phyloP scores from a whole-genome alignment of 2,113 vertebrate genomes.

The Vidua chalybeata region DNA sequence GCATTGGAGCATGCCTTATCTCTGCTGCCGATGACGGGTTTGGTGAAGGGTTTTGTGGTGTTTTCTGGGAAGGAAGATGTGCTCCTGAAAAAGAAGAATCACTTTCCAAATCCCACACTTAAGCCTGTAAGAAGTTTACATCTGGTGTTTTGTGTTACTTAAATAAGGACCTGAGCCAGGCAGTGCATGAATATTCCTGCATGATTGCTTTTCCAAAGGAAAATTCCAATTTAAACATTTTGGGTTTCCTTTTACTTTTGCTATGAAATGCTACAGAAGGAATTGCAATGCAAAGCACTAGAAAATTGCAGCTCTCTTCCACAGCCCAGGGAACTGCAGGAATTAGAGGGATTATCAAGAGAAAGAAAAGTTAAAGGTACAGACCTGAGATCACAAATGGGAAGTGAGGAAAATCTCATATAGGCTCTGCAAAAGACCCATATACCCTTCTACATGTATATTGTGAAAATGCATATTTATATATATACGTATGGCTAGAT shows the following conservation, averaged over 20 bases:
- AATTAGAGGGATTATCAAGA: neutral
- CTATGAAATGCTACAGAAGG: neutral
- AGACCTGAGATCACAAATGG: neutral
- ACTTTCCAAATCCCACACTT: neutral
- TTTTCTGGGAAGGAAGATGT: neutral
- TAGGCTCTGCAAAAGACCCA: neutral
- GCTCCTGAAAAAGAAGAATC: neutral
- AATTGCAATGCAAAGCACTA: neutral
- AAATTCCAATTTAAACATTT: neutral
- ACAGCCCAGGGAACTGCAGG: neutral
- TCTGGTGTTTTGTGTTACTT: neutral
- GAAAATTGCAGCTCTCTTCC: neutral
- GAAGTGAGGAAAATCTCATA: neutral
- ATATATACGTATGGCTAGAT: neutral
- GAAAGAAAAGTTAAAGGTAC: neutral
- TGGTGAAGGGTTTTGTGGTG: neutral
- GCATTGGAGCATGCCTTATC: slow-evolving; percentile 35
- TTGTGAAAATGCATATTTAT: neutral
- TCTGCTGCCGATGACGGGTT: neutral
- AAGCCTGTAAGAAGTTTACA: neutral
- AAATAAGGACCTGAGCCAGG: neutral
- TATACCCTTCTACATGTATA: neutral
- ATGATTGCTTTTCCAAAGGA: neutral
- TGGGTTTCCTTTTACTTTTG: neutral
- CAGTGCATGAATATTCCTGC: neutral